phyloP scores from a whole-genome alignment of 2,113 vertebrate genomes.

The Dipodomys ordii region DNA sequence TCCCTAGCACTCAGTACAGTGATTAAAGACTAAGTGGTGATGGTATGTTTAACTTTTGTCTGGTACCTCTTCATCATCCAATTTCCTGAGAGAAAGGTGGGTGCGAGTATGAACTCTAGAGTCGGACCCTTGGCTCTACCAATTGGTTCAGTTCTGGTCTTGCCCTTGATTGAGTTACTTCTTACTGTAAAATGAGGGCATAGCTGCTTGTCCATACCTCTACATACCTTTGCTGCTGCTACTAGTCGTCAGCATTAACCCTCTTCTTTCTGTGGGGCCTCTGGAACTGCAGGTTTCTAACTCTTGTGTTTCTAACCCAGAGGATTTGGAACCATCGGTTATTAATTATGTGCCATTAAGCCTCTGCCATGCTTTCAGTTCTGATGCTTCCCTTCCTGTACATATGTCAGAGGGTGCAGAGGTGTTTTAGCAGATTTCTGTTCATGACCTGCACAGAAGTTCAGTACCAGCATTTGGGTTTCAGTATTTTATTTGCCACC shows the following conservation, averaged over 20 bases:
- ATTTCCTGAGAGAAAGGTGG: not conserved
- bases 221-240: not conserved
- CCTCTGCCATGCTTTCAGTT: not conserved
- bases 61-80: not conserved
- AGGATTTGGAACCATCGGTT: not conserved
- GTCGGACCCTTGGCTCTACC: not conserved
- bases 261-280: constrained; percentile 8
- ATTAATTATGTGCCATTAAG: not conserved
- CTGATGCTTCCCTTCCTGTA: not conserved
- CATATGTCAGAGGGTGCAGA: not conserved
- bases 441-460: not conserved
- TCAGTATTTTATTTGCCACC: constrained; percentile 15
- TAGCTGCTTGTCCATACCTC: not conserved
- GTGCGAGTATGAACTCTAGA: not conserved
- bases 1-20: not conserved
- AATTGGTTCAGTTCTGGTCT: not conserved
- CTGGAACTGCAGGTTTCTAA: not conserved
- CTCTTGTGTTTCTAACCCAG: not conserved
- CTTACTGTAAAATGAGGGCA: too few relatives aligned
- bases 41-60: not conserved
- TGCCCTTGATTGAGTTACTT: not conserved
- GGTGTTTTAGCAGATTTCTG: not conserved
- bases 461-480: not conserved
- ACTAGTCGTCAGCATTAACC: not conserved
- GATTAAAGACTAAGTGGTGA: not conserved